Base-by-base conservation (phyloP, 2,113 vertebrate species). In the Maccullochella peelii region DNA sequence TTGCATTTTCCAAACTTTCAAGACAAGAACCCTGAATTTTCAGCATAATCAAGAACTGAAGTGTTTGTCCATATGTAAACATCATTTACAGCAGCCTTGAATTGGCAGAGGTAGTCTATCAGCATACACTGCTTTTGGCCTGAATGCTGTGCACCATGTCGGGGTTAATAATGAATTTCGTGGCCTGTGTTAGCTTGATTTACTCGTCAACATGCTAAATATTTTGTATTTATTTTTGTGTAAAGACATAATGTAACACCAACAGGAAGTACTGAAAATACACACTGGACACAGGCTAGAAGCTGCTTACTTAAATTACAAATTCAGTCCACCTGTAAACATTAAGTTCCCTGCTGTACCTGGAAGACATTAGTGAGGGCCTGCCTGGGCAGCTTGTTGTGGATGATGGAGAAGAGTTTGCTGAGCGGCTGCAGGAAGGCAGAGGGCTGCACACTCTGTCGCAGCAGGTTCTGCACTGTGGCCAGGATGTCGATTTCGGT, bases 381-480 rank as follows among this genome's bases (percentile, higher is more conserved):
- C 71, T 97, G 95, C 54, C 97, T 96, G 61, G 97, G 96, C 36
- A 97, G 83, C 90, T 97, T 99, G 93, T 96, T 96, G 75, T 97
- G 96, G 79, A 98, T 93, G 73, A 97, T 68, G 40, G 97, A 97
- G 88, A 99, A 98, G n/a, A 99, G 96, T 82, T 95, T 97, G 90
- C 96, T 94, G 63, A 99, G 90, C 11, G 97, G 97, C 54, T 92
- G 97, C 81, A 99, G 96, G 94, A 99, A 99, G 71, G 69, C 86
- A 0, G 92, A 55, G 9, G 97, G 95, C 44, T 96, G 93, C 65
- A 88, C 86, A 81, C 97, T 97, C 69, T 96, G 97, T 11, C 88
- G 95, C 88, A 99, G 90, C 69, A 99, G 93, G 89, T 99, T 99
- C 93, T 98, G 97, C 9, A 98, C 88, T 0, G 98, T 99, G 88